phyloP scores from a whole-genome alignment of 1,140 invertebrate species.

The Megalonaias nervosa region DNA sequence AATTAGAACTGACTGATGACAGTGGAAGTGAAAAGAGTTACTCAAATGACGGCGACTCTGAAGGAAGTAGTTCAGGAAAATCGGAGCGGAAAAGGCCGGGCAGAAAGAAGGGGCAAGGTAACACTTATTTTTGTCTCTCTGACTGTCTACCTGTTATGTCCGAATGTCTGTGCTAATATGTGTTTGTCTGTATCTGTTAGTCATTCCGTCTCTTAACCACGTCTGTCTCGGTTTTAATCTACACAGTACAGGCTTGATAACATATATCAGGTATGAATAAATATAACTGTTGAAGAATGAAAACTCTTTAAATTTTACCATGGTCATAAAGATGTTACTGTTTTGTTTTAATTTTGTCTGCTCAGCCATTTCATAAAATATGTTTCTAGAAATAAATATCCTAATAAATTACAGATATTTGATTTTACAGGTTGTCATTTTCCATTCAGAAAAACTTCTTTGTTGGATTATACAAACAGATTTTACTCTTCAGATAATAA shows the following conservation, averaged over 20 bases:
- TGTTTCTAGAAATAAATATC: too few species aligned
- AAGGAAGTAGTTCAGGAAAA: conserved; percentile 9
- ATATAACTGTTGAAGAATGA: neutral
- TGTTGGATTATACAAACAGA: too few species aligned
- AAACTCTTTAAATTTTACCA: neutral
- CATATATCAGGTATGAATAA: neutral
- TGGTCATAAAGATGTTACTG: too few species aligned
- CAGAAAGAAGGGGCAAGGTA: conserved; percentile 59
- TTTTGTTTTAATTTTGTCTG: too few species aligned
- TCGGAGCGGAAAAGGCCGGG: conserved; percentile 45
- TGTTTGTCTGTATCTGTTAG: neutral
- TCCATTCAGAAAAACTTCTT: too few species aligned
- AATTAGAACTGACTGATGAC: conserved; percentile 1
- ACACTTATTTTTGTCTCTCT: neutral
- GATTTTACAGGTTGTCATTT: too few species aligned
- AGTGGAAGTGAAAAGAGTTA: conserved; percentile 36
- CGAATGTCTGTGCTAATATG: neutral
- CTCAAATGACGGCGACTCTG: conserved; percentile 24
- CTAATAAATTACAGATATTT: too few species aligned
- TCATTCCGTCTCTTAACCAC: neutral
- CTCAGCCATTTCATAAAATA: too few species aligned
- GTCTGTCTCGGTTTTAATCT: conserved; percentile 3
- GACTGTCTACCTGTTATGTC: too few species aligned
- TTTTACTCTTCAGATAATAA: too few species aligned
- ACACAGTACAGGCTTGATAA: too few species aligned